A percentile compares a stretch with the other conserved stretches of the same genome.
phyloP scores from a whole-genome alignment of 2,797 vertebrate species.

The Botia kubotai region DNA sequence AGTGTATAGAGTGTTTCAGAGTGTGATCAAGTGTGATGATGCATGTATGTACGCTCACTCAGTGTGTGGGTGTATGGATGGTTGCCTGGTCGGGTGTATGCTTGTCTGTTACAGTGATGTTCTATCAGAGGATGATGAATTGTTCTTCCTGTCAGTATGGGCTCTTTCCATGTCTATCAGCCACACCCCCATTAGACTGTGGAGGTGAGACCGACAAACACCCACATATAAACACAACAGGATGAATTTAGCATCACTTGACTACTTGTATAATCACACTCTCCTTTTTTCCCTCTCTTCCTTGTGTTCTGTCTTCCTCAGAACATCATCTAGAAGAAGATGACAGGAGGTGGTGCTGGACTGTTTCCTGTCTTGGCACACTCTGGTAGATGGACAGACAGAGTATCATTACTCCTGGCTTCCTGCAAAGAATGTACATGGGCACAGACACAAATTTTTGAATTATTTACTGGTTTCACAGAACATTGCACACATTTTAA shows the following conservation, averaged over 20 bases:
- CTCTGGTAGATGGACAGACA: slow-evolving; percentile 63
- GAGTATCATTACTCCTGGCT: slow-evolving; percentile 75
- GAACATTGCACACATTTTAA: not conserved
- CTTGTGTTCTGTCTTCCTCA: not conserved
- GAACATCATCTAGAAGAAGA: slow-evolving; percentile 62
- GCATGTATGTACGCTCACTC: not conserved
- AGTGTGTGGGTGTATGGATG: slow-evolving; percentile 5
- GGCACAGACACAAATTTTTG: slow-evolving; percentile 22
- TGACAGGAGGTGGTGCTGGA: slow-evolving; percentile 72
- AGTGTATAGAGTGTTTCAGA: not conserved
- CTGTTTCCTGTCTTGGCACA: slow-evolving; percentile 79
- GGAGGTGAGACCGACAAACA: slow-evolving; percentile 63
- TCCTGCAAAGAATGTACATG: slow-evolving; percentile 55
- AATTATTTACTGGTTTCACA: not conserved
- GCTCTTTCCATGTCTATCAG: slow-evolving; percentile 68
- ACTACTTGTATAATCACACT: not conserved
- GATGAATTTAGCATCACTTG: not conserved
- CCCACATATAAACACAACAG: not conserved
- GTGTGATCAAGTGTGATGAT: not conserved
- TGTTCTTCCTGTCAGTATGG: slow-evolving; percentile 73
- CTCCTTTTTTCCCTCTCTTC: not conserved
- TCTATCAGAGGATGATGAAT: slow-evolving; percentile 75
- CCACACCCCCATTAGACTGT: slow-evolving; percentile 67
- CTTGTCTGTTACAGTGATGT: slow-evolving; percentile 65
- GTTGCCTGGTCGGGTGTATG: not conserved